phyloP scores from a whole-genome alignment of 2,888 invertebrate species.

The Eupeodes luniger region DNA sequence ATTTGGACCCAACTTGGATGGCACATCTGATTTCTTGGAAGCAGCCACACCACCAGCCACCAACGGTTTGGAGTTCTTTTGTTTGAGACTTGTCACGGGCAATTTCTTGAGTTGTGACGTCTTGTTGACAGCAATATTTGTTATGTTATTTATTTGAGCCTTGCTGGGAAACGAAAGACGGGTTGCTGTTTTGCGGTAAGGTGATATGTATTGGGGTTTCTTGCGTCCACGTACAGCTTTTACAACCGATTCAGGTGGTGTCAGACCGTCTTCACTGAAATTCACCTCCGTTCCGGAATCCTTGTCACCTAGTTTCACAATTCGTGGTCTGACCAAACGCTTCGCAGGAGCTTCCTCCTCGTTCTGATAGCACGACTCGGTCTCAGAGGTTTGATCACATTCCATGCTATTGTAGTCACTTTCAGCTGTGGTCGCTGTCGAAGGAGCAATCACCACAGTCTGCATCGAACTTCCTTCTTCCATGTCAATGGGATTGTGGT shows the following conservation, averaged over 20 bases:
- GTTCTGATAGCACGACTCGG: slow-evolving; percentile 84
- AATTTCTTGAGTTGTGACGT: slow-evolving; percentile 79
- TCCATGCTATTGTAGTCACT: slow-evolving; percentile 85
- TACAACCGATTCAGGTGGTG: slow-evolving; percentile 75
- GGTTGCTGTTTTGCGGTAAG: slow-evolving; percentile 84
- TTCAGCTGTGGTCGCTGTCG: slow-evolving; percentile 80
- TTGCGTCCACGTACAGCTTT: slow-evolving; percentile 85
- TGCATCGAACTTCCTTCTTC: slow-evolving; percentile 54
- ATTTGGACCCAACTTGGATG: slow-evolving; percentile 76
- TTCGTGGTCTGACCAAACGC: slow-evolving; percentile 69
- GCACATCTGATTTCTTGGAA: slow-evolving; percentile 48
- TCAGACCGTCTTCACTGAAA: slow-evolving; percentile 84
- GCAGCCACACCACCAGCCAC: slow-evolving; percentile 14
- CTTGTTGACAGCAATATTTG: slow-evolving; percentile 65
- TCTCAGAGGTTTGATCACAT: slow-evolving; percentile 86
- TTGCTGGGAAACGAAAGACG: slow-evolving; percentile 56
- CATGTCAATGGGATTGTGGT: slow-evolving; percentile 22
- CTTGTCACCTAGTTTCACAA: slow-evolving; percentile 79
- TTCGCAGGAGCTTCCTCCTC: slow-evolving; percentile 40
- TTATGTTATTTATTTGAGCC: slow-evolving; percentile 70
- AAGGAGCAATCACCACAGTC: slow-evolving; percentile 79
- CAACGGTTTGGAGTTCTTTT: slow-evolving; percentile 59
- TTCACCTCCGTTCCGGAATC: slow-evolving; percentile 85
- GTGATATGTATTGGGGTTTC: slow-evolving; percentile 87
- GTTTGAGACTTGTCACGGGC: slow-evolving; percentile 72